Evolutionary conservation across 1,140 invertebrate species (phyloP).

Genomic region (Solenopsis invicta): DNA sequence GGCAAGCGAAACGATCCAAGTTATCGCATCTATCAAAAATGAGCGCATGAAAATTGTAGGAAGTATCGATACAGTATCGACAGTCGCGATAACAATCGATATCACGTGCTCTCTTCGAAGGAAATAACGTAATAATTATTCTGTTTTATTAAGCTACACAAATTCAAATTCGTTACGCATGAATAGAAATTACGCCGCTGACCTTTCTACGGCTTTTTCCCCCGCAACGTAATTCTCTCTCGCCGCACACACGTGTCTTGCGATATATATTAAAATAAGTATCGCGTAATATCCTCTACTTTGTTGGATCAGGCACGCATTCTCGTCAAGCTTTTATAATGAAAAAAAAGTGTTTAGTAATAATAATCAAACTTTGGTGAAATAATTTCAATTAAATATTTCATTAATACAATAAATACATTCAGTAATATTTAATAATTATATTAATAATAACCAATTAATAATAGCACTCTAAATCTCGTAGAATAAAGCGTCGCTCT

Average conservation of each 20-base stretch:
- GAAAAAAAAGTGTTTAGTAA: too few relatives aligned
- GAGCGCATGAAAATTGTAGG: not conserved
- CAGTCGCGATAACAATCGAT: not conserved
- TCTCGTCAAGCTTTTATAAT: not conserved
- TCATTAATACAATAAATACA: too few relatives aligned
- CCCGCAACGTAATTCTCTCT: not conserved
- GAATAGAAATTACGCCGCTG: not conserved
- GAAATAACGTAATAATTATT: not conserved
- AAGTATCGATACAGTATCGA: not conserved
- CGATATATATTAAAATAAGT: not conserved
- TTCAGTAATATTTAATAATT: too few relatives aligned
- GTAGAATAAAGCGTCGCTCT: too few relatives aligned
- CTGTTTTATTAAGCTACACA: not conserved
- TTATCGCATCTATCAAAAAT: not conserved
- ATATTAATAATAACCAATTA: too few relatives aligned
- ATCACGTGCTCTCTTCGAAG: not conserved
- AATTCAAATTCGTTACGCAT: constrained; percentile 25
- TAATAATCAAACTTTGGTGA: too few relatives aligned
- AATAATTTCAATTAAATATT: too few relatives aligned
- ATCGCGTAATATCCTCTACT: not conserved
- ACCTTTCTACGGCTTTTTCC: not conserved
- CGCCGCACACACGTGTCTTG: not conserved
- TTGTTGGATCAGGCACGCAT: not conserved
- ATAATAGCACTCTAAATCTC: too few relatives aligned
- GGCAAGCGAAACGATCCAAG: not conserved